Evolutionary conservation across 2,888 invertebrate genomes (phyloP), one percentile per base, ranked within the genome.

Genomic region (Ferrisia virgata): DNA sequence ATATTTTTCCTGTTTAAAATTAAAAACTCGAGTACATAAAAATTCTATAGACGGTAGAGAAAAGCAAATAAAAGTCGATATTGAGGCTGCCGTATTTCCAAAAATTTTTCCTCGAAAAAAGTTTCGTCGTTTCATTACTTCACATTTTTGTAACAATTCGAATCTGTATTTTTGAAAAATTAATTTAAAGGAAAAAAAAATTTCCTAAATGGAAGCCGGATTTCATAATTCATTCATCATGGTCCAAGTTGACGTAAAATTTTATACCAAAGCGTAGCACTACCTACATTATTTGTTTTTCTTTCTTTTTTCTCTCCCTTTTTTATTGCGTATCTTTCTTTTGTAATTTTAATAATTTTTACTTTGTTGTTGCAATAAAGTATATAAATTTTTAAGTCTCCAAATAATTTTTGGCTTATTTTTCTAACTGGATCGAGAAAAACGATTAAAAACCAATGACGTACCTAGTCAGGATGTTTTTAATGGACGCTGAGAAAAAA

Each of bases 111-210:
- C 58, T n/a, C 13, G 5, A 2, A 64, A 47, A 47, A 47, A 64
- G 28, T 25, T 64, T 25, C 58, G 4, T 25, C 58, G 28, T 64
- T 64, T 64, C 58, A 64, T 64, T 64, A 64, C 58, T 11, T n/a
- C 58, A 13, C 3, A 2, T 25, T 64, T 64, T 64, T 64, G 25
- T 64, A 64, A 64, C 58, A 64, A 25, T 64, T 64, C 58, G 58
- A 64, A 64, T 64, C 58, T 64, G 58, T 64, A 64, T 64, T 72
- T 72, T 72, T 33, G 33, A 72, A 72, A 72, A 72, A 72, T 72
- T 72, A 72, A 72, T 72, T 72, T 72, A 72, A 72, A 72, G n/a
- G 72, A 72, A 72, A 72, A 72, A n/a, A 72, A 72, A 72, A 2
- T 72, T 31, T 18, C 47, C 47, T 18, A 47, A 72, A 72, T 33